phyloP scores from a whole-genome alignment of 2,113 vertebrate genomes.

The Panthera tigris region DNA sequence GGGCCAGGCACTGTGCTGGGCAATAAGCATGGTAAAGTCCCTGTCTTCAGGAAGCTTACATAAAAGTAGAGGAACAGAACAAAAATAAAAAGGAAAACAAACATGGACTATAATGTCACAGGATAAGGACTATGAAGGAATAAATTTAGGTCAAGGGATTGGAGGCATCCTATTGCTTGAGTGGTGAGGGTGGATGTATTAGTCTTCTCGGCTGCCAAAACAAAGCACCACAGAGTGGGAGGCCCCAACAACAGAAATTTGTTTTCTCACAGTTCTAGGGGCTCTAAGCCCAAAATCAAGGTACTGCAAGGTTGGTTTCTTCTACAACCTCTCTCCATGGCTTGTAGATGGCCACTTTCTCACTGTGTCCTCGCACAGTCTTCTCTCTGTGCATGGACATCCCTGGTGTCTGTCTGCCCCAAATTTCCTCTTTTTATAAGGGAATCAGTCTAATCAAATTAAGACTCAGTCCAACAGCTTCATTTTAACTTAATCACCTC shows the following conservation, averaged over 20 bases:
- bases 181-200: neutral
- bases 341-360: neutral
- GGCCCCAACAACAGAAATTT: neutral
- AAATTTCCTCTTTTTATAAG: neutral
- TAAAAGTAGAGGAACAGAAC: neutral
- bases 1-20: neutral
- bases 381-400: neutral
- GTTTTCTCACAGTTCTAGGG: neutral
- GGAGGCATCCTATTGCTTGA: neutral
- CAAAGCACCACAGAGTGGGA: neutral
- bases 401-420: neutral
- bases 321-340: neutral
- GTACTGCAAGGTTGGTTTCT: neutral
- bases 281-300: neutral
- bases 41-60: neutral
- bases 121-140: neutral
- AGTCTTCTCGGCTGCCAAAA: neutral
- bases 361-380: accelerated
- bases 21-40: neutral
- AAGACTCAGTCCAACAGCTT: neutral
- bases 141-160: neutral
- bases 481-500: neutral
- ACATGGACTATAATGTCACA: neutral
- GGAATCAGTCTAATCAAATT: neutral
- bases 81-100: neutral